Conservation (phyloP, 2,888 invertebrate genomes). For the Lordiphosa andalusiaca region DNA sequence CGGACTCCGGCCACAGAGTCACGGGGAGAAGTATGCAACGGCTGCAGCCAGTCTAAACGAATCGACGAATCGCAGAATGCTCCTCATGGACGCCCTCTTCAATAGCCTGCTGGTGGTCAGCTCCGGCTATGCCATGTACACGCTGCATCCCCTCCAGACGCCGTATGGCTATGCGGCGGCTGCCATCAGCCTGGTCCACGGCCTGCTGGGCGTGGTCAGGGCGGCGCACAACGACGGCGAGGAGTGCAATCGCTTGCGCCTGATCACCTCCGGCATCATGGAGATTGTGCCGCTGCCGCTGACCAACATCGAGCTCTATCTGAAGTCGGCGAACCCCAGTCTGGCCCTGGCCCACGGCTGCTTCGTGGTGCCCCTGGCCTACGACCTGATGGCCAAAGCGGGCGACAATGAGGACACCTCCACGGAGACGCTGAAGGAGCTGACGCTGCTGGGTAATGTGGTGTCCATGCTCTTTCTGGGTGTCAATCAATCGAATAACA, state of each 20-base stretch:
- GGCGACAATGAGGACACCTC: constrained; percentile 47
- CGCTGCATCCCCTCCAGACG: constrained; percentile 50
- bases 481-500: constrained; percentile 54
- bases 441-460: constrained; percentile 69
- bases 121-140: constrained; percentile 66
- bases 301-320: constrained; percentile 68
- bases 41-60: background rate
- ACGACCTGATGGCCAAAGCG: constrained; percentile 55
- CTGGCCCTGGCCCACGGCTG: constrained; percentile 67
- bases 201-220: constrained; percentile 62
- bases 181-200: constrained; percentile 61
- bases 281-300: constrained; percentile 67
- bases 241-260: constrained; percentile 40
- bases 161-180: constrained; percentile 69
- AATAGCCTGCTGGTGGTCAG: constrained; percentile 66
- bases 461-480: constrained; percentile 68
- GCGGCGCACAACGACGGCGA: constrained; percentile 39
- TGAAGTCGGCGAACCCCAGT: constrained; percentile 47
- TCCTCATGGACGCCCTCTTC: constrained; percentile 56
- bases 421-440: constrained; percentile 61
- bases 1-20: no score
- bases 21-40: background rate
- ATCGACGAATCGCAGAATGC: constrained; percentile 30
- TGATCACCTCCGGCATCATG: constrained; percentile 54
- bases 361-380: constrained; percentile 67